Evolutionary conservation across 2,888 invertebrate species (phyloP).

Genomic region (Drosophila setosimentum): DNA sequence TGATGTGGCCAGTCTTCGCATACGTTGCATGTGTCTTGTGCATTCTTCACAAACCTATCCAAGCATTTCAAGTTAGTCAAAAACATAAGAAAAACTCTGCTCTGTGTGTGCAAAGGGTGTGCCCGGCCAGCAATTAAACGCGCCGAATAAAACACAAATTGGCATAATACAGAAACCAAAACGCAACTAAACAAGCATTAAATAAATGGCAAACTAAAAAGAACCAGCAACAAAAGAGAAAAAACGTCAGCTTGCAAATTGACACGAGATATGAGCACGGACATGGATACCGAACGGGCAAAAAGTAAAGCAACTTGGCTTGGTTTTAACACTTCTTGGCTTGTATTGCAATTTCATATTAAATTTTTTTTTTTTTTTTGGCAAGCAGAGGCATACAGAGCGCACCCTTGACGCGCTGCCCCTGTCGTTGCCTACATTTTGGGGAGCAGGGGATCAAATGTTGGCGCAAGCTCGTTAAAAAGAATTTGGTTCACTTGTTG

Average conservation of each 20-base stretch:
- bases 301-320: slow-evolving; percentile 67
- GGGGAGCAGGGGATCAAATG: slow-evolving; percentile 69
- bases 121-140: slow-evolving; percentile 69
- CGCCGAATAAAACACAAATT: slow-evolving; percentile 47
- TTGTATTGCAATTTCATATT: slow-evolving; percentile 38
- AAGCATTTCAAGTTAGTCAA: slow-evolving; percentile 59
- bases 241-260: slow-evolving; percentile 73
- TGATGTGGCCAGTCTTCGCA: slow-evolving; percentile 45
- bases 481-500: slow-evolving; percentile 80
- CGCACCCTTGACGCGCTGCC: slow-evolving; percentile 34
- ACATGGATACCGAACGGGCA: slow-evolving; percentile 60
- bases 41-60: slow-evolving; percentile 77
- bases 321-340: slow-evolving; percentile 76
- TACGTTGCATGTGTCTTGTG: slow-evolving; percentile 60
- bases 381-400: slow-evolving; percentile 27
- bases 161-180: slow-evolving; percentile 49
- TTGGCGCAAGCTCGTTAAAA: slow-evolving; percentile 81
- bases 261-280: slow-evolving; percentile 78
- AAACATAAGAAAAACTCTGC: slow-evolving; percentile 32
- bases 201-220: slow-evolving; percentile 62
- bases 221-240: slow-evolving; percentile 15
- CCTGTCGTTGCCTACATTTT: slow-evolving; percentile 17
- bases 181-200: slow-evolving; percentile 71
- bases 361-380: slow-evolving; percentile 37
- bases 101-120: slow-evolving; percentile 70